Evolutionary conservation across 2,888 invertebrate species (phyloP).

Genomic region (Chalcis sispes): DNA sequence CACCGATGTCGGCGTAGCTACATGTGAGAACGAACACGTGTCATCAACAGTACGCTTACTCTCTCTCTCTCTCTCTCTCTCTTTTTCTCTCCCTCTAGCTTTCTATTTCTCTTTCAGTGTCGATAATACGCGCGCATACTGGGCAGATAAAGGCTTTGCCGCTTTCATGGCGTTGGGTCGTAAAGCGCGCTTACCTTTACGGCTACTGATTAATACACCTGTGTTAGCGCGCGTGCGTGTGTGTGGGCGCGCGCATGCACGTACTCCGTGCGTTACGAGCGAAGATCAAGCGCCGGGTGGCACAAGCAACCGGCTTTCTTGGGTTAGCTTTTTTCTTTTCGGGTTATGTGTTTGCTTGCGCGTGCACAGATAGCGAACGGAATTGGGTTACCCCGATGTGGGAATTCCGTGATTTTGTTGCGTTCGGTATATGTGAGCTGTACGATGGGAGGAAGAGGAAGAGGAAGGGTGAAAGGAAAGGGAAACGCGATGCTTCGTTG

Average conservation of each 20-base stretch:
- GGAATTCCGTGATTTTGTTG: too few species aligned
- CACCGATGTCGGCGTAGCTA: constrained; percentile 14
- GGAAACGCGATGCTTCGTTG: too few species aligned
- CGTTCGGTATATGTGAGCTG: too few species aligned
- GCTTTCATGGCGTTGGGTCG: constrained; percentile 51
- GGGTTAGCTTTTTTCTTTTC: constrained; percentile 41
- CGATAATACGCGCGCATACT: not conserved
- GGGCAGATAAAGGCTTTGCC: constrained; percentile 36
- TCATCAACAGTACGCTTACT: constrained; percentile 49
- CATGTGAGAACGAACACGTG: constrained; percentile 56
- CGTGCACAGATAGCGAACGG: constrained; percentile 7
- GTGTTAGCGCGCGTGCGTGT: too few species aligned
- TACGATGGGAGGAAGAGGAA: too few species aligned
- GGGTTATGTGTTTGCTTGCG: not conserved
- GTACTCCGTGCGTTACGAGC: too few species aligned
- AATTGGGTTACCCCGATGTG: constrained; percentile 43
- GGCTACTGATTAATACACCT: too few species aligned
- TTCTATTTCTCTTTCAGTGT: not conserved
- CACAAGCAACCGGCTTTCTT: constrained; percentile 23
- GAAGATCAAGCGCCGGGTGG: too few species aligned
- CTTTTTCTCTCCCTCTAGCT: not conserved
- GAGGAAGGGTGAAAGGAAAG: too few species aligned
- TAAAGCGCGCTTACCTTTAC: constrained; percentile 41
- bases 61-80: not conserved
- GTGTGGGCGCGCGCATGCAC: too few species aligned